Conservation (phyloP, 2,797 vertebrate genomes). For the Crocidura indochinensis region DNA sequence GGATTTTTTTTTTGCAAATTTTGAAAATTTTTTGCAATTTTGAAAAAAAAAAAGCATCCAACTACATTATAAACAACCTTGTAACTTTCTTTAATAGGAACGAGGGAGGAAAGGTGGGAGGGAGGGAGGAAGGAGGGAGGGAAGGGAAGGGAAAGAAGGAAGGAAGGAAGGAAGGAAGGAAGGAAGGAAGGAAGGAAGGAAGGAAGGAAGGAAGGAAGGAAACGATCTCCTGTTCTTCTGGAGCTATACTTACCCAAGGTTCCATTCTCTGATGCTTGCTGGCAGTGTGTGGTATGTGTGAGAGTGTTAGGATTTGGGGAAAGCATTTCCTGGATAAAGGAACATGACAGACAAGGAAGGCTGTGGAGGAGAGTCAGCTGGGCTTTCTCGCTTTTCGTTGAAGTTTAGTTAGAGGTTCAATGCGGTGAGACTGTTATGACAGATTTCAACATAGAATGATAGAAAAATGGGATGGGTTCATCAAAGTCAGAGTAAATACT, state of each 20-base stretch:
- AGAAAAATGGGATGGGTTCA: slow-evolving; percentile 78
- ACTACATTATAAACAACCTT: no score
- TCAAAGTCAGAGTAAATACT: slow-evolving; percentile 74
- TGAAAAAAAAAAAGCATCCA: no score
- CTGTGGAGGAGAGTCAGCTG: neutral
- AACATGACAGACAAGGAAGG: neutral
- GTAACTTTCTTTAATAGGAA: no score
- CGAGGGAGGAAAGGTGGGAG: no score
- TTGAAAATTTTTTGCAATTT: no score
- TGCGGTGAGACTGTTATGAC: slow-evolving; percentile 85
- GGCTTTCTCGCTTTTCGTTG: slow-evolving; percentile 76
- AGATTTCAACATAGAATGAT: slow-evolving; percentile 79
- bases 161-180: no score
- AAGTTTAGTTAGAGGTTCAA: slow-evolving; percentile 82
- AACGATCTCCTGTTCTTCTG: slow-evolving; percentile 81
- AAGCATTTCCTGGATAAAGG: neutral
- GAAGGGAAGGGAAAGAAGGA: no score
- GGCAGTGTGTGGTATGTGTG: neutral
- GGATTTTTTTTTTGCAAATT: no score
- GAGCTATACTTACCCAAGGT: slow-evolving; percentile 73
- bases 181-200: no score
- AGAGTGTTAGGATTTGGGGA: slow-evolving; percentile 12
- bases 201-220: neutral
- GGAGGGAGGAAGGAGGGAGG: no score
- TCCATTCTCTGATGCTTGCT: slow-evolving; percentile 48